Conservation (phyloP, 2,113 vertebrate genomes). For the Picathartes gymnocephalus region DNA sequence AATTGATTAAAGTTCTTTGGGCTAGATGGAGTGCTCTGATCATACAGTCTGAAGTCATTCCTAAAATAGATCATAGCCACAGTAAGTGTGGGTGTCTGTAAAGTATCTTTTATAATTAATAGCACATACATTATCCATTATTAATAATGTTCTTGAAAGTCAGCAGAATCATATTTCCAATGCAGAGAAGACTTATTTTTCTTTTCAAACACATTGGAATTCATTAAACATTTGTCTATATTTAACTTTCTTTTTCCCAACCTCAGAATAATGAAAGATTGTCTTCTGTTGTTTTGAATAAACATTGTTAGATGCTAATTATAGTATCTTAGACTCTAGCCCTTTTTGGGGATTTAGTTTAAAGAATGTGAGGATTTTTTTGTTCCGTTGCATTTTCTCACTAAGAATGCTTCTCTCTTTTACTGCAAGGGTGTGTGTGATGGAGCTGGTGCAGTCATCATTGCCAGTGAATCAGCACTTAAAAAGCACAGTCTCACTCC, state of each 20-base stretch:
- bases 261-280: background rate
- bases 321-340: background rate
- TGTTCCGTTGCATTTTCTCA: background rate
- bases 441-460: constrained; percentile 87
- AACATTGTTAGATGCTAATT: background rate
- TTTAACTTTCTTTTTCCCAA: background rate
- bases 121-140: background rate
- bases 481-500: constrained; percentile 89
- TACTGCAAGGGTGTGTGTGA: constrained; percentile 86
- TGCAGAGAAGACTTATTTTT: background rate
- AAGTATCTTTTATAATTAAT: background rate
- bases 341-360: background rate
- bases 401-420: background rate
- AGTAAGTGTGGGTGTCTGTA: background rate
- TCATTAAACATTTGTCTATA: background rate
- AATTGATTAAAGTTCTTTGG: background rate
- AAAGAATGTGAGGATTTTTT: background rate
- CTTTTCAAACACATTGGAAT: background rate
- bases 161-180: background rate
- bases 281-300: background rate
- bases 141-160: background rate
- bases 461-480: constrained; percentile 92
- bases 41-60: background rate
- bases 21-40: background rate
- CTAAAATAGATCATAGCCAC: background rate